phyloP scores from a whole-genome alignment of 2,113 vertebrate species.

The Gymnarchus niloticus region DNA sequence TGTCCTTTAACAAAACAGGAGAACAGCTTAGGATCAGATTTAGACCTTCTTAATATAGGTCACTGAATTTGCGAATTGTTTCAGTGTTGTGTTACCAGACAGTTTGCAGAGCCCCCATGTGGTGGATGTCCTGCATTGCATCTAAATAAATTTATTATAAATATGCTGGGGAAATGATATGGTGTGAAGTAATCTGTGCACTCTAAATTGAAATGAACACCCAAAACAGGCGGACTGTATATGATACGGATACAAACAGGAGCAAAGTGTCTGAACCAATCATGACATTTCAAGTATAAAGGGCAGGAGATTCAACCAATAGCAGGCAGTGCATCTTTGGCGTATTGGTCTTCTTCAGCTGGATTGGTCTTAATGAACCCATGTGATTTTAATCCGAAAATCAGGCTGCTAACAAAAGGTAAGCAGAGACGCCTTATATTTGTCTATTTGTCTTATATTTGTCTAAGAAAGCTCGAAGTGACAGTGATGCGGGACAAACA shows the following conservation, averaged over 20 bases:
- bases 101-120: not conserved
- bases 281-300: not conserved
- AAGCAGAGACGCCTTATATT: no score
- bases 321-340: not conserved
- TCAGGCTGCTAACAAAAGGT: no score
- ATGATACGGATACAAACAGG: not conserved
- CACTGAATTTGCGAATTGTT: slow-evolving; percentile 22
- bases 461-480: not conserved
- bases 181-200: not conserved
- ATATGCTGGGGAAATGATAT: not conserved
- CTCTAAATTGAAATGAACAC: not conserved
- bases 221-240: not conserved
- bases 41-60: slow-evolving; percentile 23
- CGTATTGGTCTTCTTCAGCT: not conserved
- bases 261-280: not conserved
- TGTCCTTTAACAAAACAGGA: slow-evolving; percentile 18
- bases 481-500: not conserved
- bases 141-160: not conserved
- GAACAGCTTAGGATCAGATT: not conserved
- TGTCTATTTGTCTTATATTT: no score
- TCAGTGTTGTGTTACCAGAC: slow-evolving; percentile 20
- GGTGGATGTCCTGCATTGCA: not conserved
- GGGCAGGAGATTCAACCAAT: not conserved
- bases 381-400: not conserved
- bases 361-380: not conserved